Base-by-base conservation (phyloP, 2,113 vertebrate species). In the Cephalopterus ornatus region DNA sequence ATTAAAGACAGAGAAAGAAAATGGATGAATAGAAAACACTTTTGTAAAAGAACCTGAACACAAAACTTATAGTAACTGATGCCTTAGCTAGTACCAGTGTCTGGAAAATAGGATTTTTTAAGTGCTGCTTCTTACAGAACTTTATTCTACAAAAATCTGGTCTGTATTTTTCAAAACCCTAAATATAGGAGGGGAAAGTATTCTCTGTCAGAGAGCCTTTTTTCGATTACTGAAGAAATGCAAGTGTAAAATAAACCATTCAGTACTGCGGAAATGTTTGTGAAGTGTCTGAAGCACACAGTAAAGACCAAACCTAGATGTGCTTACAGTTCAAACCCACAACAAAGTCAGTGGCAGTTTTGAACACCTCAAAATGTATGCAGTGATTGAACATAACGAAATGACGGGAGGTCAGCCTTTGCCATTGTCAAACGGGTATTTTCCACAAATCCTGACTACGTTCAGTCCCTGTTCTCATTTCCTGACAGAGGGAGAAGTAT, bases 81-180 rank as follows among this genome's bases (percentile, higher is more conserved):
- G 94, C 62, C 66, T 75, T 53, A 44, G 41, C 56, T 76, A 81
- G 32, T 39, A 94, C 13, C 41, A 66, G 27, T 39, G 76, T 59
- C 53, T 39, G 71, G 56, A 83, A 95, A 95, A 93, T 0, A 30
- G 16, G 7, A 46, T 27, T 72, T 81, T 66, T 92, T 92, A 26
- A 41, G 17, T 75, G n/a, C 14, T 86, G 28, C 17, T 94, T 92
- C 73, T 85, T 87, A 14, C 39, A 97, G 63, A 72, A 70, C 53
- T 78, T 78, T 26, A 63, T 77, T 93, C 50, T 32, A 35, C 23
- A 77, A 73, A 89, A 91, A 93, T 85, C 56, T 87, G 44, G 33
- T 83, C 92, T 89, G 26, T 61, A 59, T 89, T 95, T 92, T 78
- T 84, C 70, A 95, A 58, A 80, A 44, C 55, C 32, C 75, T 82